A percentile compares a stretch with the other conserved stretches of the same genome.
These are phyloP conservation scores for Athalia cordata DNA, from an alignment of 2,888 invertebrate genomes.

Conservation along the genomic window DNA sequence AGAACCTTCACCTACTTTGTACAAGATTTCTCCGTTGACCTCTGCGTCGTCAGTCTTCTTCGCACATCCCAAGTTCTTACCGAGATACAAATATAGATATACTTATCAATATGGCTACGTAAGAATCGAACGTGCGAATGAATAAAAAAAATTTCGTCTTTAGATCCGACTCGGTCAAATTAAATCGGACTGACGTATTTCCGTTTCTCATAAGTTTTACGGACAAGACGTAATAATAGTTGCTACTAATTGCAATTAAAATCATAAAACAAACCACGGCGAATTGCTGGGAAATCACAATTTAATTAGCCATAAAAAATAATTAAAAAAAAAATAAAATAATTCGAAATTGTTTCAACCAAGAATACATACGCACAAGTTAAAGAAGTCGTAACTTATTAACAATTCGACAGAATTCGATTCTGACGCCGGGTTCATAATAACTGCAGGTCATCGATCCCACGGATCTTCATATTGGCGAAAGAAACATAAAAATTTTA, in stretches of 20 bases:
- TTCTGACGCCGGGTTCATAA: too few relatives aligned
- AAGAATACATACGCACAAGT: neutral
- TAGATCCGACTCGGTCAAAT: too few relatives aligned
- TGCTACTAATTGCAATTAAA: neutral
- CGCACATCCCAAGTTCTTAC: neutral
- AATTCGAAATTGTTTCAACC: neutral
- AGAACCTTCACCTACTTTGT: constrained; percentile 33
- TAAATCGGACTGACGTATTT: too few relatives aligned
- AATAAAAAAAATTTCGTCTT: too few relatives aligned
- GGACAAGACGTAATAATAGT: too few relatives aligned
- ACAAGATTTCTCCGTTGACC: constrained; percentile 26
- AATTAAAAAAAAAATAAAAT: too few relatives aligned
- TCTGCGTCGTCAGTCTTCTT: neutral
- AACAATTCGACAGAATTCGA: too few relatives aligned
- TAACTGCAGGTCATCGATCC: too few relatives aligned
- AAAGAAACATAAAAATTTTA: too few relatives aligned
- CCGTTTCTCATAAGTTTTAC: too few relatives aligned
- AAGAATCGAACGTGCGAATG: neutral
- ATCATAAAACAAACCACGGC: constrained; percentile 3
- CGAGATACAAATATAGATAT: neutral
- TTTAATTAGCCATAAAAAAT: constrained; percentile 15
- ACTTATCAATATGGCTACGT: neutral
- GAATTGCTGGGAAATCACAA: neutral
- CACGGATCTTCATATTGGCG: too few relatives aligned
- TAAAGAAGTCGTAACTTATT: too few relatives aligned